These are phyloP conservation scores for Meteorus sp. DNA, from an alignment of 1,140 invertebrate genomes.

Conservation along the genomic window DNA sequence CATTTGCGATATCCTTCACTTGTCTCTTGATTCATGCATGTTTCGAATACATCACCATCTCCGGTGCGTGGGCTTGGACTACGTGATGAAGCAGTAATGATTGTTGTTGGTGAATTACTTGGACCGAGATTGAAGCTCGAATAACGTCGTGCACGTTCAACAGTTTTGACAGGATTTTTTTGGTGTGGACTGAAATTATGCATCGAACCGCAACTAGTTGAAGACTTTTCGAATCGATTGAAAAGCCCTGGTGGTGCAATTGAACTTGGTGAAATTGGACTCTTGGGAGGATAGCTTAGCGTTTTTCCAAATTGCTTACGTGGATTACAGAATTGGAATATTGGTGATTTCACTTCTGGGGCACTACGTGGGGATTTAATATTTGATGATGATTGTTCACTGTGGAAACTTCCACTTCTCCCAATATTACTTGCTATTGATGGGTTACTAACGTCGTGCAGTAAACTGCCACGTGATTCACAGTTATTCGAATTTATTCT, in stretches of 20 bases:
- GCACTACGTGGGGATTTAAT: slow-evolving; percentile 36
- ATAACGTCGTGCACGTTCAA: slow-evolving; percentile 37
- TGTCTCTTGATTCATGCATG: slow-evolving; percentile 1
- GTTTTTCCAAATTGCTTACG: slow-evolving; percentile 45
- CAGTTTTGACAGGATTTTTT: slow-evolving; percentile 31
- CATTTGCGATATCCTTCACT: slow-evolving; percentile 10
- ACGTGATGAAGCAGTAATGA: slow-evolving; percentile 30
- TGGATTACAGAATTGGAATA: slow-evolving; percentile 44
- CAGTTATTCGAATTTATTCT: slow-evolving; percentile 13
- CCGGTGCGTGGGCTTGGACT: slow-evolving; percentile 19
- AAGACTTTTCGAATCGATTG: slow-evolving; percentile 26
- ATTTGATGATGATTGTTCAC: slow-evolving; percentile 24
- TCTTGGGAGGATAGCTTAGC: slow-evolving; percentile 44
- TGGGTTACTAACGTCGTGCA: slow-evolving; percentile 15
- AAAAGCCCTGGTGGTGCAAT: not conserved
- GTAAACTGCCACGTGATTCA: slow-evolving; percentile 16
- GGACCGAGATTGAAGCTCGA: slow-evolving; percentile 37
- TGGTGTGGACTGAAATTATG: slow-evolving; percentile 33
- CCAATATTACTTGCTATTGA: slow-evolving; percentile 6
- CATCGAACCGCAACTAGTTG: slow-evolving; percentile 25
- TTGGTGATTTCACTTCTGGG: slow-evolving; percentile 29
- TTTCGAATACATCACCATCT: slow-evolving; percentile 4
- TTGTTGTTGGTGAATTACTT: slow-evolving; percentile 38
- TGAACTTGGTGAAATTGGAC: slow-evolving; percentile 25
- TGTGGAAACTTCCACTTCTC: slow-evolving; percentile 34